Evolutionary conservation across 92 coral and sea anemone species (phyloP).

Genomic region (Plumapathes pennacea): DNA sequence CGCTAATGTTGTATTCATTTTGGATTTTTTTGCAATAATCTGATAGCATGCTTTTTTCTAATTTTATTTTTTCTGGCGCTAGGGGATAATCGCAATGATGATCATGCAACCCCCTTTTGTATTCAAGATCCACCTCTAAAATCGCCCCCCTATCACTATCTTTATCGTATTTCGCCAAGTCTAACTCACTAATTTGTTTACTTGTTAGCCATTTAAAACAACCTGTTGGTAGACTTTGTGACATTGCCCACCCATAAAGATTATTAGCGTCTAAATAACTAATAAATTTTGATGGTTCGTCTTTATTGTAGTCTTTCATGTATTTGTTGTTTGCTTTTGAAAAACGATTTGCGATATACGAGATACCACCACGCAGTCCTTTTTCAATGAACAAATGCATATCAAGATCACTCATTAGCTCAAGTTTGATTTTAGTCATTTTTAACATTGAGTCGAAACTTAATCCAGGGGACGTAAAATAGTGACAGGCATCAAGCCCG

Average conservation of each 20-base stretch:
- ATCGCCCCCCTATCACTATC: slow-evolving; percentile 11
- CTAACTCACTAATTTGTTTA: neutral
- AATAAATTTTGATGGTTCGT: neutral
- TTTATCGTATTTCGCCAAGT: slow-evolving; percentile 1
- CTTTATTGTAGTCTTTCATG: slow-evolving; percentile 2
- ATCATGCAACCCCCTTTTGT: slow-evolving; percentile 12
- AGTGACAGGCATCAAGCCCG: slow-evolving; percentile 36
- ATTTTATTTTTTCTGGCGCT: neutral
- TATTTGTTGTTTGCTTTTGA: slow-evolving; percentile 17
- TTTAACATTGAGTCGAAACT: slow-evolving; percentile 38
- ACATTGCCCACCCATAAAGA: slow-evolving; percentile 20
- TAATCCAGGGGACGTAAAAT: slow-evolving; percentile 28
- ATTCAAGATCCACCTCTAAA: slow-evolving; percentile 7
- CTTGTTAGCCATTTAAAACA: slow-evolving; percentile 16
- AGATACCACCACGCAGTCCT: slow-evolving; percentile 27
- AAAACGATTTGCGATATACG: slow-evolving; percentile 8
- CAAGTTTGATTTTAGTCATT: slow-evolving; percentile 16
- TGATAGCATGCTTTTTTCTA: slow-evolving; percentile 3
- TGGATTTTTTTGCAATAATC: neutral
- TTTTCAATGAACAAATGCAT: slow-evolving; percentile 22
- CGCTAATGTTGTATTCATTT: neutral
- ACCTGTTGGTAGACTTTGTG: slow-evolving; percentile 5
- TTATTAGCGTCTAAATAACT: slow-evolving; percentile 31
- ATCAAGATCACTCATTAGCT: slow-evolving; percentile 27
- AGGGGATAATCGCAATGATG: slow-evolving; percentile 4